Evolutionary conservation across 1,140 invertebrate species (phyloP).

Genomic region (Drosophila navojoa): DNA sequence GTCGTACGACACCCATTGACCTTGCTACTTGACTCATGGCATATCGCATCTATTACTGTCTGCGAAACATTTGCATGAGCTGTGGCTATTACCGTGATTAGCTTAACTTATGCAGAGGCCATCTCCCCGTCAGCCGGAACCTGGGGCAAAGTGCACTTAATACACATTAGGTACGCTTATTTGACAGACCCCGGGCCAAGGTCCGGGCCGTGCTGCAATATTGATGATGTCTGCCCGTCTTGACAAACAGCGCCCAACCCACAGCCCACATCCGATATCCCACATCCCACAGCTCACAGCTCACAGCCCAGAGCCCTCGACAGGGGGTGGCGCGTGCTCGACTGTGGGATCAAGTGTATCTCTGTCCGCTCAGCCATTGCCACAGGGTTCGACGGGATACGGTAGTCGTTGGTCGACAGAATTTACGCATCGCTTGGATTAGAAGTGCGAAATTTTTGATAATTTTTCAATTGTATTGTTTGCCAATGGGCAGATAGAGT

Average conservation of each 20-base stretch:
- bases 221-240: constrained; percentile 67
- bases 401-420: constrained; percentile 47
- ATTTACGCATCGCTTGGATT: constrained; percentile 50
- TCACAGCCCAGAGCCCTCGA: constrained; percentile 6
- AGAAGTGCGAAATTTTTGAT: constrained; percentile 78
- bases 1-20: constrained; percentile 26
- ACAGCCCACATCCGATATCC: neutral
- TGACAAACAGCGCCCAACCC: neutral
- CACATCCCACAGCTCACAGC: neutral
- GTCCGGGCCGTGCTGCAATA: constrained; percentile 55
- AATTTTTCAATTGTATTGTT: constrained; percentile 82
- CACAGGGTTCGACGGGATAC: constrained; percentile 25
- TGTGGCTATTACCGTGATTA: constrained; percentile 67
- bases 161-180: constrained; percentile 80
- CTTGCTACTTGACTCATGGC: constrained; percentile 62
- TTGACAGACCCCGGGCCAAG: constrained; percentile 62
- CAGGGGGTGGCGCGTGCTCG: constrained; percentile 50
- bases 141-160: constrained; percentile 67
- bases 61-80: constrained; percentile 65
- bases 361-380: constrained; percentile 33
- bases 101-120: constrained; percentile 28
- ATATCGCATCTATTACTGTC: constrained; percentile 61
- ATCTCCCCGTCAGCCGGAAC: constrained; percentile 20
- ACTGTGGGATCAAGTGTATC: constrained; percentile 70
- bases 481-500: constrained; percentile 31